Evolutionary conservation across 2,113 vertebrate species (phyloP).

Genomic region (Petroica traversi): DNA sequence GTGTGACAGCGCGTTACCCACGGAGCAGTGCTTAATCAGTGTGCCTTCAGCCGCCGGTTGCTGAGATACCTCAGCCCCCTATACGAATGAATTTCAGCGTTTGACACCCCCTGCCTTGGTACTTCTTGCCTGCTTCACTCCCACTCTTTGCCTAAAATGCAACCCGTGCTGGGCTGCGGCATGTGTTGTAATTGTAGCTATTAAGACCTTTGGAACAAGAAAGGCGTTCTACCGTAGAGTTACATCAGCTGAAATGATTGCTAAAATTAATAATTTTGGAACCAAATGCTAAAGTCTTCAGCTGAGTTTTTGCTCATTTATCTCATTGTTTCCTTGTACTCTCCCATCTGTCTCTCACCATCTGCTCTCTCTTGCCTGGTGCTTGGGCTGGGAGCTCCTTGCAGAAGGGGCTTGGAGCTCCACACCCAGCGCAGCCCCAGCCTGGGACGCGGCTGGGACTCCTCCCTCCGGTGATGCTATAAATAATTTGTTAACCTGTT

Average conservation of each 20-base stretch:
- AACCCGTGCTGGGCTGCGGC: not conserved
- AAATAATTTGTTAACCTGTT: not conserved
- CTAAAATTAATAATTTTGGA: not conserved
- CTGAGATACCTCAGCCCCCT: not conserved
- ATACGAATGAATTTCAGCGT: not conserved
- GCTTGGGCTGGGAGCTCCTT: not conserved
- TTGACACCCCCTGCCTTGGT: not conserved
- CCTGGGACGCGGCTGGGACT: fast-evolving
- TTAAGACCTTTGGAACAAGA: not conserved
- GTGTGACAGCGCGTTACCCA: not conserved
- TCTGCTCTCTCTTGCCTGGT: slow-evolving; percentile 22
- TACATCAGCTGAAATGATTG: not conserved
- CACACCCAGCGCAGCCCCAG: fast-evolving
- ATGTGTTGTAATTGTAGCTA: not conserved
- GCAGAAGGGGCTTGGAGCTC: not conserved
- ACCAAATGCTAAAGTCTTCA: not conserved
- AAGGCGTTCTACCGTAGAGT: not conserved
- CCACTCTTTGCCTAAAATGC: not conserved
- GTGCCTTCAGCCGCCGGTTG: not conserved
- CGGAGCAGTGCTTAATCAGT: not conserved
- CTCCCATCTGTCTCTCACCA: slow-evolving; percentile 46
- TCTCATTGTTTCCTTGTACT: slow-evolving; percentile 39
- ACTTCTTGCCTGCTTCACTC: not conserved
- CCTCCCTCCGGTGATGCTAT: not conserved
- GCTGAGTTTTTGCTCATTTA: slow-evolving; percentile 53